Evolutionary conservation across 2,888 invertebrate species (phyloP).

Genomic region (Zygaena filipendulae): DNA sequence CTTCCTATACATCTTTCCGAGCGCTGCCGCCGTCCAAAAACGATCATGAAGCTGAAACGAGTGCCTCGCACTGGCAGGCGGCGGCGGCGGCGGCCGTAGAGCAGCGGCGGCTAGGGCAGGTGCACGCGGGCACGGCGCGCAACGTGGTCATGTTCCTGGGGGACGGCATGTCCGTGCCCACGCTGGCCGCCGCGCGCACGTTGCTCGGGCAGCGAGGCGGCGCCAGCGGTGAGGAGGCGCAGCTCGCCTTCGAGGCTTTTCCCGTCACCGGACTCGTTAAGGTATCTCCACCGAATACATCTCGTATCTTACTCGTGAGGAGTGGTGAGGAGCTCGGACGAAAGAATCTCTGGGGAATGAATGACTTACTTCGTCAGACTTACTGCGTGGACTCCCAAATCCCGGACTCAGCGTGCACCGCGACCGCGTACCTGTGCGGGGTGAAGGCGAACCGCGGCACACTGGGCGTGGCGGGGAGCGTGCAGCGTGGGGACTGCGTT

Average conservation of each 20-base stretch:
- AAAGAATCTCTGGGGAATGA: background rate
- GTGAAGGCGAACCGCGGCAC: slow-evolving; percentile 73
- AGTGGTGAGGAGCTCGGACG: slow-evolving; percentile 11
- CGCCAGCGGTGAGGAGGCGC: slow-evolving; percentile 67
- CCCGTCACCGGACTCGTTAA: slow-evolving; percentile 73
- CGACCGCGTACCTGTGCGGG: slow-evolving; percentile 76
- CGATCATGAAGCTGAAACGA: too few species aligned
- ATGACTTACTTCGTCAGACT: too few species aligned
- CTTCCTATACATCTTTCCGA: too few species aligned
- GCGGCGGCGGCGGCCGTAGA: slow-evolving; percentile 42
- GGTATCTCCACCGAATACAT: too few species aligned
- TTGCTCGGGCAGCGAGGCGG: slow-evolving; percentile 70
- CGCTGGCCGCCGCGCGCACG: slow-evolving; percentile 73
- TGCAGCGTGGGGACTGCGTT: slow-evolving; percentile 68
- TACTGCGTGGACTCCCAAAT: slow-evolving; percentile 72
- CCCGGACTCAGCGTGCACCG: slow-evolving; percentile 77
- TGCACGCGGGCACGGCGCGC: slow-evolving; percentile 20
- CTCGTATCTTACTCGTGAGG: slow-evolving; percentile 4
- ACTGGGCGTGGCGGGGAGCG: slow-evolving; percentile 74
- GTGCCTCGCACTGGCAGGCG: slow-evolving; percentile 43
- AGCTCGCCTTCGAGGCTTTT: slow-evolving; percentile 71
- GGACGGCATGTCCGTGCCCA: slow-evolving; percentile 80
- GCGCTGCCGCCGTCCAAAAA: too few species aligned
- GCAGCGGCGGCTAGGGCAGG: slow-evolving; percentile 33
- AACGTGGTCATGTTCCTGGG: slow-evolving; percentile 80